These are phyloP conservation scores for Eupithecia exiguata DNA, from an alignment of 2,888 invertebrate species.

Conservation along the genomic window DNA sequence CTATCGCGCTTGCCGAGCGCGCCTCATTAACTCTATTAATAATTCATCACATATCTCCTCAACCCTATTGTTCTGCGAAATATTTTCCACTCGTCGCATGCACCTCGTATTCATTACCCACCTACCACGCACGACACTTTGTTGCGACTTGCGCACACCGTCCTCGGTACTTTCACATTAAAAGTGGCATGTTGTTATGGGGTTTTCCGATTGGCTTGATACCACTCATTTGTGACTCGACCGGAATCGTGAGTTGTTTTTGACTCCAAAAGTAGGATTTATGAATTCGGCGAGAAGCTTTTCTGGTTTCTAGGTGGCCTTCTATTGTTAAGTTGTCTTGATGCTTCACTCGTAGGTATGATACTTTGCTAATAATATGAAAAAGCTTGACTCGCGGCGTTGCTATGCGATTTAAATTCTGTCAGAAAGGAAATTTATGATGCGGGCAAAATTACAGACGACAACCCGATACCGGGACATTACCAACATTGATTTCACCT, in stretches of 20 bases:
- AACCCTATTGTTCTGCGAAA: slow-evolving; percentile 73
- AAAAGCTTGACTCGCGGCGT: neutral
- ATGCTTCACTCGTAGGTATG: slow-evolving; percentile 13
- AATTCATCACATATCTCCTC: slow-evolving; percentile 77
- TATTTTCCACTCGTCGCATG: slow-evolving; percentile 67
- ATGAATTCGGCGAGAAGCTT: slow-evolving; percentile 23
- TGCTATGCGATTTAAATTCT: neutral
- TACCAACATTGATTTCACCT: neutral
- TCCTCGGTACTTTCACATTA: slow-evolving; percentile 31
- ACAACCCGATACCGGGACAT: neutral
- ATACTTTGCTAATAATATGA: neutral
- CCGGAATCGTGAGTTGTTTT: slow-evolving; percentile 36
- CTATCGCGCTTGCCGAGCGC: slow-evolving; percentile 67
- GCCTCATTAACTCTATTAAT: slow-evolving; percentile 80
- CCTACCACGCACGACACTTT: slow-evolving; percentile 28
- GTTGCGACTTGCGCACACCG: slow-evolving; percentile 24
- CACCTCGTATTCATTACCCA: slow-evolving; percentile 48
- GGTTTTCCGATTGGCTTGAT: slow-evolving; percentile 37
- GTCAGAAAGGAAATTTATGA: neutral
- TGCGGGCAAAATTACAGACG: neutral
- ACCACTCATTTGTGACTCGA: slow-evolving; percentile 32
- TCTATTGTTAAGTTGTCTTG: slow-evolving; percentile 31
- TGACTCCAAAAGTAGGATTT: slow-evolving; percentile 26
- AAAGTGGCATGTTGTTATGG: slow-evolving; percentile 32
- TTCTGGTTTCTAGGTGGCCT: slow-evolving; percentile 32